Base-by-base conservation (phyloP, 2,113 vertebrate species). In the Tylochromis polylepis region DNA sequence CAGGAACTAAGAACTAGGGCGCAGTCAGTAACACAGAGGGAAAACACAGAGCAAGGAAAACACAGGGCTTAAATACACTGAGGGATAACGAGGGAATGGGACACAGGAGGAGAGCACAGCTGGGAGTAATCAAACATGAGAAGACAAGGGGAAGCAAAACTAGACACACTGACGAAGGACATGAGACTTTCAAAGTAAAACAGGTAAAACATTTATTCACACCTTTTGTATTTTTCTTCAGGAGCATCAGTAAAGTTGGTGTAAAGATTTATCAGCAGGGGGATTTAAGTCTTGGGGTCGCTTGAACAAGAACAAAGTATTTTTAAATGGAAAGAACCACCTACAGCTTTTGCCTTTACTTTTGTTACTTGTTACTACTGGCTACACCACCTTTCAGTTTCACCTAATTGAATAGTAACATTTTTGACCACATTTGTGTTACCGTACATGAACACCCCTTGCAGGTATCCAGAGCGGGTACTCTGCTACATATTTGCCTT, bases 241-340 rank as follows among this genome's bases (percentile, higher is more conserved):
- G 46, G 16, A 53, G 72, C 46, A 77, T 53, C 22, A 49, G 67
- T 53, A 53, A 51, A 51, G 43, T 43, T 70, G 38, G 24, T 77
- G 27, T 53, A 77, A 77, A 53, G 46, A 53, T 53, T 53, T 8
- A 77, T n/a, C 43, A 31, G 27, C 6, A 31, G 27, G 24, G 16
- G 16, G 43, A 51, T 77, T 51, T 77, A 0, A 77, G 31, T 77
- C 72, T 27, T 0, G 18, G 16, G 43, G 70, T 75, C 2, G 1
- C 14, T 46, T 43, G 24, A 75, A 20, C 1, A 75, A 27, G 27
- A 77, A 77, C 24, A 51, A 49, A 51, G 27, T 20, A 51, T 31
- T 77, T 77, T 72, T 46, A 46, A 46, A 72, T 0, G 5, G 15
- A 72, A 46, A 72, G 15, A 14, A 46, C n/a, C 67, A 72, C 10